Base-by-base conservation (phyloP, 2,113 vertebrate genomes). In the Orientallactaga bullata region DNA sequence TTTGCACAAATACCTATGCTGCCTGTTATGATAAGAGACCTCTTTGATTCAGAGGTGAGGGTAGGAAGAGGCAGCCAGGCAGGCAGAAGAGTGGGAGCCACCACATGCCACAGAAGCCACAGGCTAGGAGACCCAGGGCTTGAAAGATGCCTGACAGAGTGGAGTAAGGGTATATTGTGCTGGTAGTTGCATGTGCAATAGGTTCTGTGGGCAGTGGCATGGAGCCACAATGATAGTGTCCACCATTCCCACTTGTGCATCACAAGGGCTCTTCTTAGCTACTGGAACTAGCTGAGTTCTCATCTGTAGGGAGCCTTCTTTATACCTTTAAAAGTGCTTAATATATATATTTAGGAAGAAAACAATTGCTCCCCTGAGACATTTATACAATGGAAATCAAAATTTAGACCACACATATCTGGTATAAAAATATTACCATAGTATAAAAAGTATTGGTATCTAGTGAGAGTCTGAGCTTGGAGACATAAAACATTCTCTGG, bases 281-380 rank as follows among this genome's bases (percentile, higher is more conserved):
- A 7, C 20, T 32, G 60, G 74, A 66, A 55, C 28, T 21, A 65
- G 35, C 5, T 21, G 68, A 11, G 4, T 51, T 91, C 63, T 79
- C 71, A 61, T n/a, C 32, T 77, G 21, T 28, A 74, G 58, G 2
- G 5, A 71, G 35, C 73, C 30, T 58, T 65, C 32, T 77, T 82
- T 65, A 69, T 61, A 42, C n/a, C n/a, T 85, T 88, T 89, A 61
- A 69, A 88, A 95, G 72, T 63, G 11, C 63, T 88, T 85, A 58
- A 68, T 68, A 55, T 63, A 47, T 32, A 39, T 42, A 71, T 71
- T 90, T 66, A 80, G 55, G 61, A 32, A 51, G 76, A 91, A 58
- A 91, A 90, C 63, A 24, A 68, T 60, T 69, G 28, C 47, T n/a
- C 74, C 20, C 89, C 39, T 47, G 71, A 72, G 32, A 76, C 42